Percentiles rank a stretch among this genome's conserved stretches.
Conservation (phyloP, 2,888 invertebrate species). For the Habroteleia sp. region DNA sequence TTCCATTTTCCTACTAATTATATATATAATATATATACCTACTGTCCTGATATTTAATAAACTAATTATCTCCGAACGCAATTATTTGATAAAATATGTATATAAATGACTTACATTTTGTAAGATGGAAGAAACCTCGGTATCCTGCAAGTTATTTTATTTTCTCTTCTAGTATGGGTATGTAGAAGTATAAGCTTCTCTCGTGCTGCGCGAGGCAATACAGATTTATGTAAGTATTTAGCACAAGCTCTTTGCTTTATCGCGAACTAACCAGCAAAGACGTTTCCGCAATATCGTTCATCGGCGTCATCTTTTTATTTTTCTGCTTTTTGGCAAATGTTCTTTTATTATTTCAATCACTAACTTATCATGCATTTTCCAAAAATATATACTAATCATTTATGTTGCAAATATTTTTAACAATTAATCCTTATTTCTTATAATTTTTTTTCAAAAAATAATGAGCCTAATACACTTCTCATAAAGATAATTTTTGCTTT, state of each 20-base stretch:
- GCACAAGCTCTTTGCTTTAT: constrained; percentile 80
- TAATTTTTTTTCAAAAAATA: neutral
- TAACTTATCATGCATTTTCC: constrained; percentile 36
- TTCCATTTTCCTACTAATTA: too few relatives aligned
- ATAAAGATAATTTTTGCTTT: constrained; percentile 3
- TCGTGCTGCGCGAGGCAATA: constrained; percentile 79
- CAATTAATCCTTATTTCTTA: too few relatives aligned
- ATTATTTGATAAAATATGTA: neutral
- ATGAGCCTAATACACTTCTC: constrained; percentile 10
- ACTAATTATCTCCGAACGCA: neutral
- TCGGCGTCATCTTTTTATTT: constrained; percentile 48
- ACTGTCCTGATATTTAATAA: too few relatives aligned
- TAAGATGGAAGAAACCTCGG: neutral
- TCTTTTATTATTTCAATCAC: constrained; percentile 48
- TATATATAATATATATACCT: too few relatives aligned
- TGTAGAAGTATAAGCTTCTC: constrained; percentile 75
- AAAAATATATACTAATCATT: too few relatives aligned
- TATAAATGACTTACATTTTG: constrained; percentile 5
- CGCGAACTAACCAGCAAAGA: constrained; percentile 79
- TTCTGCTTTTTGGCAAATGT: constrained; percentile 43
- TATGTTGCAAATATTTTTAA: too few relatives aligned
- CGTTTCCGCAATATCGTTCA: constrained; percentile 67
- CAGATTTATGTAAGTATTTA: constrained; percentile 82
- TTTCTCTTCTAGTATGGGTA: constrained; percentile 51
- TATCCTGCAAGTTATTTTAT: constrained; percentile 36